Evolutionary conservation across 2,797 vertebrate species (phyloP), one percentile per base, ranked within the genome.

Genomic region (Sebastiscus tertius): DNA sequence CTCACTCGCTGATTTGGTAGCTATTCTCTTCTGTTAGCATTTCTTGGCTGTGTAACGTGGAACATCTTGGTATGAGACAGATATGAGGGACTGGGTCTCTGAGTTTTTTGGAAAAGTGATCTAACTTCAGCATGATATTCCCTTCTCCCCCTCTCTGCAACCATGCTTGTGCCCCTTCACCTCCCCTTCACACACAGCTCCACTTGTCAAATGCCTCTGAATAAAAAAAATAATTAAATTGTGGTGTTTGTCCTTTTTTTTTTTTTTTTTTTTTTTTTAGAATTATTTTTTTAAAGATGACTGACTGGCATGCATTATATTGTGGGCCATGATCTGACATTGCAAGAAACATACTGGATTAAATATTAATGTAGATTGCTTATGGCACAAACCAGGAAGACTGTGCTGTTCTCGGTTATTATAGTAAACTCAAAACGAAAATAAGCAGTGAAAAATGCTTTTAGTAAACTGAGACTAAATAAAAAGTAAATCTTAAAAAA

Each of bases 201-300:
- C 96, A 96, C 96, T 97, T 98, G 96, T 97, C 97, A 98, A 94
- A 97, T 98, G 97, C 97, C 97, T 97, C 97, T 97, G 96, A 97
- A 97, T 98, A 93, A 98, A 97, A 96, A 96, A 97, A 96, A 75
- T 61, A 80, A 85, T 63, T 22, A 95, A 95, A 95, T 95, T 94
- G 89, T 5, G 90, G 93, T 95, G 92, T 91, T 91, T 92, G 90
- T 85, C 90, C 1, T 77, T 86, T 81, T 27, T 18, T 2, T 60
- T 75, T 55, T 27, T 2, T 60, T 75, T 55, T 27, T 81, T 27
- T 18, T 2, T 60, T 75, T 55, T 27, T 36, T 3, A 14, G 36
- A 39, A 39, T 39, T 1, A 6, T 39, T 39, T 14, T 34, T 42
- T 14, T 42, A 14, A 20, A 27, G 6, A 7, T 22, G 3, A 29